Base-by-base conservation (phyloP, 2,113 vertebrate genomes). In the Sceloporus undulatus region DNA sequence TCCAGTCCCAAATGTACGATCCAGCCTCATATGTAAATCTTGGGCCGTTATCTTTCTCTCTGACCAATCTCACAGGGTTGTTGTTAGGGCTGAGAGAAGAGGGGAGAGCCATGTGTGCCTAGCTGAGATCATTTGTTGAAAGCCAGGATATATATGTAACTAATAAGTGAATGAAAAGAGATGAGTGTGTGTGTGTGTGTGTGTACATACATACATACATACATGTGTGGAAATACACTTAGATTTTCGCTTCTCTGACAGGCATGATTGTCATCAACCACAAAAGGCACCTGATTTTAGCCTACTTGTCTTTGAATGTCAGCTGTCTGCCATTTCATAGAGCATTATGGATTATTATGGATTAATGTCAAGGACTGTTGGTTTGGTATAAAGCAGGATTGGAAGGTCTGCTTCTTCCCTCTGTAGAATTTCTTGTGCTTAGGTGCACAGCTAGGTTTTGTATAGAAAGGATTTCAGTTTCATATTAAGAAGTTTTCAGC, bases 231-330 rank as follows among this genome's bases (percentile, higher is more conserved):
- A 4, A 5, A 25, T 87, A 25, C 19, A 87, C 40, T 85, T 90
- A 90, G 25, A 81, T 94, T 92, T 83, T 82, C 93, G 73, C 81
- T 48, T 92, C 29, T 85, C 75, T 94, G 89, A 74, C 87, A 95
- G 80, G 59, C 88, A 6, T 92, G 86, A 91, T 91, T 34, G 91
- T 78, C 82, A 83, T 92, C 95, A 95, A 90, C 94, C 87, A 94
- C 92, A 94, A 83, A 74, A 94, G 86, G 81, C 87, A 62, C 89
- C 90, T 91, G 74, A 94, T 90, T 95, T 91, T 34, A 86, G 42
- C 93, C 88, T 85, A 91, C 89, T 59, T 66, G 40, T 81, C 92
- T 94, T 84, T 86, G 87, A 83, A 87, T 90, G 92, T 89, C 85
- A 81, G 74, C 70, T 92, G 65, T 88, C 76, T 95, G 70, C 86